Percentiles rank a stretch among this genome's conserved stretches.
Conservation (phyloP, 2,797 vertebrate genomes). For the Zenarchopterus dispar region DNA sequence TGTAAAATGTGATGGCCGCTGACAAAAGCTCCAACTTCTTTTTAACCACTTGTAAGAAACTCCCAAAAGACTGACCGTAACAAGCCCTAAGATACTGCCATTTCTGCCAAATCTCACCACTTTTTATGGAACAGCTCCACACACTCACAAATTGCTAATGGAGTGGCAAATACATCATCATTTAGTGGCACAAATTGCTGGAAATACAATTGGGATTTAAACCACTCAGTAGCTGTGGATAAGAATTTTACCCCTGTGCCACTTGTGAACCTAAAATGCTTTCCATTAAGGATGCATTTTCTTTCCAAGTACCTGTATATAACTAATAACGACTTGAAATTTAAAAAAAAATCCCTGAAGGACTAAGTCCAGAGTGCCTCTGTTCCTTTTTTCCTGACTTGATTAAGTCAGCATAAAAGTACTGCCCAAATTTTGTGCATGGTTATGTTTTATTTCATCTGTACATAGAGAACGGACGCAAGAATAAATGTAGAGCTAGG, state of each 20-base stretch:
- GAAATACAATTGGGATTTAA: constrained; percentile 30
- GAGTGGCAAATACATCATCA: constrained; percentile 16
- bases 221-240: constrained; percentile 24
- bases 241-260: constrained; percentile 12
- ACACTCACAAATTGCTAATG: constrained; percentile 20
- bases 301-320: constrained; percentile 17
- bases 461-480: constrained; percentile 2
- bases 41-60: constrained; percentile 5
- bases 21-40: constrained; percentile 10
- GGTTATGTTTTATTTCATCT: constrained; percentile 3
- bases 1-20: constrained; percentile 1
- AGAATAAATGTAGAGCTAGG: constrained; percentile 17
- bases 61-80: constrained; percentile 1
- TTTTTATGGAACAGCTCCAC: constrained; percentile 13
- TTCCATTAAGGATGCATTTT: constrained; percentile 38
- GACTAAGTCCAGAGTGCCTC: constrained; percentile 12
- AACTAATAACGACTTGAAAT: constrained; percentile 18
- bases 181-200: constrained; percentile 19
- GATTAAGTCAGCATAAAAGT: constrained; percentile 24
- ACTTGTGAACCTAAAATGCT: constrained; percentile 31
- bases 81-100: not conserved
- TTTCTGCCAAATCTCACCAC: constrained; percentile 7
- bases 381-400: constrained; percentile 23
- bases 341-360: constrained; percentile 38
- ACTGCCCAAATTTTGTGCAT: constrained; percentile 9